A percentile compares a stretch with the other conserved stretches of the same genome.
phyloP scores from a whole-genome alignment of 2,113 vertebrate species.

The Rhinichthys klamathensis region DNA sequence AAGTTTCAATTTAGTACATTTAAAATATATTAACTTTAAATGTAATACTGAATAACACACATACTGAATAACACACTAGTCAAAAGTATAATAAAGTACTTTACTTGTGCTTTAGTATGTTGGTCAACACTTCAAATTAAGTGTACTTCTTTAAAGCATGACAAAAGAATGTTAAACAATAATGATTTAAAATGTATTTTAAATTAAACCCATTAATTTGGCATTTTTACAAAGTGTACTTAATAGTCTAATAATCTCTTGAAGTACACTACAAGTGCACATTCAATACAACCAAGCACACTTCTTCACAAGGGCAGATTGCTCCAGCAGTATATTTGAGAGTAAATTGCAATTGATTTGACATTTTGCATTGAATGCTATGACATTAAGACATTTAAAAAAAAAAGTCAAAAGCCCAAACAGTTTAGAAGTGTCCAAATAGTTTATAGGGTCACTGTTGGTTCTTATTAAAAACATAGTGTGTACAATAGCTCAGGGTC shows the following conservation, averaged over 20 bases:
- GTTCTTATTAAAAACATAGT: neutral
- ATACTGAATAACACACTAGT: too few relatives aligned
- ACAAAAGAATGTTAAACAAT: neutral
- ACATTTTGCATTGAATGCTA: neutral
- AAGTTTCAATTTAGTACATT: too few relatives aligned
- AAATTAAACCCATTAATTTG: neutral
- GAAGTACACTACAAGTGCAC: neutral
- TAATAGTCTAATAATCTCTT: too few relatives aligned
- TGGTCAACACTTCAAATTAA: neutral
- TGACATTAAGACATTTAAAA: neutral
- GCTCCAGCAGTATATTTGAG: neutral
- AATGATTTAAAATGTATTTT: neutral
- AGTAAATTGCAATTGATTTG: neutral
- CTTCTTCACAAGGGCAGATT: too few relatives aligned
- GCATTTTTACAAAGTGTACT: neutral
- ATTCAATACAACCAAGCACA: neutral
- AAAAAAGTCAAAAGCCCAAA: neutral
- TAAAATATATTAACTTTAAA: too few relatives aligned
- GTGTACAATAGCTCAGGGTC: neutral
- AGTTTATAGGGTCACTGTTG: neutral
- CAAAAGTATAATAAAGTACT: too few relatives aligned
- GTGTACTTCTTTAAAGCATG: too few relatives aligned
- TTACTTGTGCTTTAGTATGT: neutral
- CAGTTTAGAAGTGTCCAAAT: neutral
- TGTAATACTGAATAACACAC: too few relatives aligned